Evolutionary conservation across 2,113 vertebrate genomes (phyloP).

Genomic region (Panthera uncia): DNA sequence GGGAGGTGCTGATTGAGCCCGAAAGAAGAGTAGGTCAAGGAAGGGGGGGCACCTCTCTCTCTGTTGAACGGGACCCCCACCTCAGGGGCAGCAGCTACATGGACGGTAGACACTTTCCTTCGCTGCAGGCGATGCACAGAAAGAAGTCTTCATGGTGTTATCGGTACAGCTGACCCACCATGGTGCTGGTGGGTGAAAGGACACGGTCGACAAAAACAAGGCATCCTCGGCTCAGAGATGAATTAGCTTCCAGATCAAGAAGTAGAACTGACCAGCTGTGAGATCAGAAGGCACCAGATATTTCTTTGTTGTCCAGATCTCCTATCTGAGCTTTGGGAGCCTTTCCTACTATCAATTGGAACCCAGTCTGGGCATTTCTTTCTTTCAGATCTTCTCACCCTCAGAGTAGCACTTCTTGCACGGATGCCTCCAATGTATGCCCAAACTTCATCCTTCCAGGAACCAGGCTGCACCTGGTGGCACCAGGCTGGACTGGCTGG

Average conservation of each 20-base stretch:
- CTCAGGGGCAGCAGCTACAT: constrained; percentile 69
- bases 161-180: constrained; percentile 93
- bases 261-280: constrained; percentile 96
- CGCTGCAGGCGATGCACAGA: constrained; percentile 95
- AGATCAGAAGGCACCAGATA: constrained; percentile 94
- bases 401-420: neutral
- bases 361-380: neutral
- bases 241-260: constrained; percentile 95
- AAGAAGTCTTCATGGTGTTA: constrained; percentile 95
- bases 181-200: constrained; percentile 94
- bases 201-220: constrained; percentile 96
- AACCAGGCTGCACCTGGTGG: neutral
- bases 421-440: neutral
- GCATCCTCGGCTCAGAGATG: constrained; percentile 93
- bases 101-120: constrained; percentile 93
- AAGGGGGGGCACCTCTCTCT: neutral
- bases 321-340: constrained; percentile 94
- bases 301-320: constrained; percentile 94
- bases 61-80: constrained; percentile 32
- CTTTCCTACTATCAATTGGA: neutral
- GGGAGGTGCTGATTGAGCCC: neutral
- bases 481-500: neutral
- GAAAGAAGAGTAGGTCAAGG: neutral
- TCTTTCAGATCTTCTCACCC: neutral
- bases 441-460: neutral